Percentiles rank a stretch among this genome's conserved stretches.
Evolutionary conservation across 2,113 vertebrate genomes (phyloP).

Genomic region (Zapus hudsonius): DNA sequence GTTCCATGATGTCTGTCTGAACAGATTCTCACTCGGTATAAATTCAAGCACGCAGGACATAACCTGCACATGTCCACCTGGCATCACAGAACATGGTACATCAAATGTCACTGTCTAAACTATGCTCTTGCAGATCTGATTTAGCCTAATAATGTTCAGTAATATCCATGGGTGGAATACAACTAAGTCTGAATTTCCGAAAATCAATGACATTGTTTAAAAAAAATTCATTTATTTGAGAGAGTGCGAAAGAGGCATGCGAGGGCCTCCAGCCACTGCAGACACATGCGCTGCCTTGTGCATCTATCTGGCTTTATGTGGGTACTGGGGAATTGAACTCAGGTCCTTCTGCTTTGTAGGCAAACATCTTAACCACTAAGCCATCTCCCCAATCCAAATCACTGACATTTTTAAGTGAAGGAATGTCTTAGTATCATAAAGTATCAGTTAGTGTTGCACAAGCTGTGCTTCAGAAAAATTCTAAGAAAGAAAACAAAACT

Average conservation of each 20-base stretch:
- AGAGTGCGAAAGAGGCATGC: too few species aligned
- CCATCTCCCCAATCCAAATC: neutral
- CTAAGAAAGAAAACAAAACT: neutral
- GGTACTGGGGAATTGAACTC: too few species aligned
- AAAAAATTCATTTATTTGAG: too few species aligned
- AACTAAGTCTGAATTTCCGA: constrained; percentile 18
- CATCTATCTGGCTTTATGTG: too few species aligned
- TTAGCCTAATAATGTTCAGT: neutral
- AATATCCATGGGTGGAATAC: neutral
- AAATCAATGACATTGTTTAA: neutral
- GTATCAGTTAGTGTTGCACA: neutral
- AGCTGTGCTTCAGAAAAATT: constrained; percentile 9
- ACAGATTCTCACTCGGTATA: neutral
- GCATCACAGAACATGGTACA: neutral
- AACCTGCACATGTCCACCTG: neutral
- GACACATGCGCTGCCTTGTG: too few species aligned
- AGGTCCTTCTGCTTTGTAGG: too few species aligned
- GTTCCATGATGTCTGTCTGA: neutral
- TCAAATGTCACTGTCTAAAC: neutral
- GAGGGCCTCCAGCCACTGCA: too few species aligned
- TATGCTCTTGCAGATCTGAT: neutral
- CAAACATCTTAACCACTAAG: too few species aligned
- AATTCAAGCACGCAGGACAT: neutral
- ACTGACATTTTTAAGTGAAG: neutral
- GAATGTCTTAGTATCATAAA: neutral